These are phyloP conservation scores for Nixonia krombeini DNA, from an alignment of 1,140 invertebrate species.

Conservation along the genomic window DNA sequence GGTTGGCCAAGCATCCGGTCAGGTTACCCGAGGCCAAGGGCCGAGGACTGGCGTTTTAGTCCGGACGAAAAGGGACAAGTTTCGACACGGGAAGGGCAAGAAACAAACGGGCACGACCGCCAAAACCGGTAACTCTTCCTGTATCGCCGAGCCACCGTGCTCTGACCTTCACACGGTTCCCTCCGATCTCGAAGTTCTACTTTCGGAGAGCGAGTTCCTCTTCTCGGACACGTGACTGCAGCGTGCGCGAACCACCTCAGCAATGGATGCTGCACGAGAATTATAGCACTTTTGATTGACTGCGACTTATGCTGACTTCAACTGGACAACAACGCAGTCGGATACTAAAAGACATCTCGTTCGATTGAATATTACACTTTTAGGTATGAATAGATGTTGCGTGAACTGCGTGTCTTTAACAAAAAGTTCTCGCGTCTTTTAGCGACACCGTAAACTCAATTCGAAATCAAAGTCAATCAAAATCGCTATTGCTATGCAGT, in stretches of 20 bases:
- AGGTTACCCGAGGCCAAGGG: constrained; percentile 48
- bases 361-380: too few species aligned
- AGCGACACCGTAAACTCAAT: too few species aligned
- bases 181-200: constrained; percentile 76
- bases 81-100: constrained; percentile 50
- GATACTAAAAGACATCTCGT: too few species aligned
- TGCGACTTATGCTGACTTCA: too few species aligned
- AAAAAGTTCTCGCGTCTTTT: too few species aligned
- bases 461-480: too few species aligned
- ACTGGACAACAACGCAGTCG: too few species aligned
- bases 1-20: constrained; percentile 51
- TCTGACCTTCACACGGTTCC: constrained; percentile 76
- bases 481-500: too few species aligned
- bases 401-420: too few species aligned
- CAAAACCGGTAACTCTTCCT: constrained; percentile 45
- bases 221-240: constrained; percentile 73
- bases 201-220: constrained; percentile 76
- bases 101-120: constrained; percentile 46
- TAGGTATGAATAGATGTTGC: too few species aligned
- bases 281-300: too few species aligned
- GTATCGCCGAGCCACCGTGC: constrained; percentile 62
- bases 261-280: too few species aligned
- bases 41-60: constrained; percentile 71
- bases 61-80: constrained; percentile 64
- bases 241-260: constrained; percentile 16